A percentile compares a stretch with the other conserved stretches of the same genome.
These are phyloP conservation scores for Lethrus apterus DNA, from an alignment of 1,140 invertebrate species.

Conservation along the genomic window DNA sequence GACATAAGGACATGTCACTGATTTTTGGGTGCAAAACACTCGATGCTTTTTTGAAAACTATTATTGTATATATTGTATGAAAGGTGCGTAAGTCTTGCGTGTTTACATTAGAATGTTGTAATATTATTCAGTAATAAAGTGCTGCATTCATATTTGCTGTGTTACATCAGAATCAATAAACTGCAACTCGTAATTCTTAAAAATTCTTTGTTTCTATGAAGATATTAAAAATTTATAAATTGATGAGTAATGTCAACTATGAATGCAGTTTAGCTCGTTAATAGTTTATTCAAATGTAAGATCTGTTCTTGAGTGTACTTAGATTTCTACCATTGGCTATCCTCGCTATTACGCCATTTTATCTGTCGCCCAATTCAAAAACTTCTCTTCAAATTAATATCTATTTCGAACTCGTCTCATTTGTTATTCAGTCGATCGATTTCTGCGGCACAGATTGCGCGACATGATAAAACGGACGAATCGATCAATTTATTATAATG, in stretches of 20 bases:
- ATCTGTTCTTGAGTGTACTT: constrained; percentile 34
- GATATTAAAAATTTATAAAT: constrained; percentile 5
- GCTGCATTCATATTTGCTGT: constrained; percentile 7
- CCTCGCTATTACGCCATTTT: constrained; percentile 4
- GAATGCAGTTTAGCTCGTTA: constrained; percentile 8
- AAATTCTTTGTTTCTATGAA: constrained; percentile 20
- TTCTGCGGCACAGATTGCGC: neutral
- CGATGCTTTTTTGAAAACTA: constrained; percentile 28
- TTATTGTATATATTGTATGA: constrained; percentile 33
- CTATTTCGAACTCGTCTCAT: constrained; percentile 2
- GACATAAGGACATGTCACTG: constrained; percentile 24
- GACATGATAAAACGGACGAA: neutral
- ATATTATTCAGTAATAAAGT: constrained; percentile 21
- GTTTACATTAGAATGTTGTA: constrained; percentile 20
- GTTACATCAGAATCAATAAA: neutral
- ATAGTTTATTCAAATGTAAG: constrained; percentile 21
- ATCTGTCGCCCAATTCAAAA: neutral
- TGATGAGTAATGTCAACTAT: constrained; percentile 6
- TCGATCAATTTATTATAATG: constrained; percentile 30
- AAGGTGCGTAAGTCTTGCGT: constrained; percentile 21
- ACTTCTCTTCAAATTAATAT: neutral
- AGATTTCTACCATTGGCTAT: constrained; percentile 21
- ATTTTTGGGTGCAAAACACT: constrained; percentile 17
- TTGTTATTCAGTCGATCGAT: neutral
- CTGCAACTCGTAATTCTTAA: constrained; percentile 8